Evolutionary conservation across 2,888 invertebrate genomes (phyloP), one percentile per base, ranked within the genome.

Genomic region (Tetheella fluctuosa): DNA sequence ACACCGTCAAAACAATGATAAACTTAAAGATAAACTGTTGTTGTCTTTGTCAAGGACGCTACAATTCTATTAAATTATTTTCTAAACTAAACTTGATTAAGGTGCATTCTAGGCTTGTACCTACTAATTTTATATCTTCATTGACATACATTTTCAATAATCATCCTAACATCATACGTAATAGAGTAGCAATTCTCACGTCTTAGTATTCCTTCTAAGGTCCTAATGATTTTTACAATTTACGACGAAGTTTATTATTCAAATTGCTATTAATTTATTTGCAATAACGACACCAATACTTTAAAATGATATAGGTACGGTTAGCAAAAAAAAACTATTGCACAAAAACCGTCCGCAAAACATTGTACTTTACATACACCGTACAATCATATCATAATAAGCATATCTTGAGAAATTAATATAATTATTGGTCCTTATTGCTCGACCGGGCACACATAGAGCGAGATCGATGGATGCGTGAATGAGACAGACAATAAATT

Each of bases 391-490:
- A 78, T 82, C 69, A 84, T 84, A 86, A 86, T 86, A 83, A 83
- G 83, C 76, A 78, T 80, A 77, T 79, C 81, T 79, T 73, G 73
- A 80, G 77, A 83, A 86, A 88, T 88, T 83, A 86, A 85, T 88
- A 80, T 85, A 87, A 88, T 89, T 88, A 88, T 85, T 82, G 76
- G 74, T 76, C 80, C 82, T 83, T 83, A 82, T 77, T 76, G 72
- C 66, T 70, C 68, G 68, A 67, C 68, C 64, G 67, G 67, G 69
- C 65, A 75, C 69, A 73, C 71, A 77, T 74, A 71, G 68, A 68
- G 25, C 60, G 70, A 77, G 74, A 80, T 79, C 79, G 76, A 78
- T 77, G 76, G 74, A 71, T 67, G 73, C 73, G 77, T 67, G 74
- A 65, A 72, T 77, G 62, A 68, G 71, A 71, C 74, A 77, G 60